phyloP scores from a whole-genome alignment of 1,140 invertebrate species.

The Agraylea sexmaculata region DNA sequence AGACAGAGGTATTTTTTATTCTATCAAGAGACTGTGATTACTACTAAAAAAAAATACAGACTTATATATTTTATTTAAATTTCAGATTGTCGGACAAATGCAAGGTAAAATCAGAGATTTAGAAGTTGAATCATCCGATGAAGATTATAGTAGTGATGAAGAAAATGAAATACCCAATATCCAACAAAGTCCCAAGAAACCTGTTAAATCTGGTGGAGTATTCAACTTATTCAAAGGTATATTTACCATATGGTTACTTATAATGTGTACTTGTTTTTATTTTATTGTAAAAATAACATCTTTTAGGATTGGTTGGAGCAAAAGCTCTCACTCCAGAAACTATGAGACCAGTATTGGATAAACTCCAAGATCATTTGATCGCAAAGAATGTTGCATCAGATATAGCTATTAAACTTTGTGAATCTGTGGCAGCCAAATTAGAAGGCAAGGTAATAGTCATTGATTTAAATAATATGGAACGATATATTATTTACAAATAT shows the following conservation, averaged over 20 bases:
- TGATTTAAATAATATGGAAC: not conserved
- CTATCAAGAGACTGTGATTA: not conserved
- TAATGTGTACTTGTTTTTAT: constrained; percentile 1
- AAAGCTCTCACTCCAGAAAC: constrained; percentile 63
- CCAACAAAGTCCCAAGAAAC: constrained; percentile 35
- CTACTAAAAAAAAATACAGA: not conserved
- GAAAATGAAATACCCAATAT: constrained; percentile 27
- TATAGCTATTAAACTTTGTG: constrained; percentile 88
- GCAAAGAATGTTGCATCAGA: constrained; percentile 96
- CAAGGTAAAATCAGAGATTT: constrained; percentile 59
- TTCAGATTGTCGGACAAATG: constrained; percentile 72
- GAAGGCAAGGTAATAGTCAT: constrained; percentile 68
- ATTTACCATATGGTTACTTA: too few species aligned
- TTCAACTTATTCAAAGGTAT: constrained; percentile 70
- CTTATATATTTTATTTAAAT: constrained; percentile 10
- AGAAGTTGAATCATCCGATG: constrained; percentile 48
- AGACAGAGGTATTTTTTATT: constrained; percentile 46
- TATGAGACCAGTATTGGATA: constrained; percentile 81
- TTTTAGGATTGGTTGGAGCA: constrained; percentile 61
- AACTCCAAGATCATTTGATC: constrained; percentile 94
- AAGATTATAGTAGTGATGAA: constrained; percentile 44
- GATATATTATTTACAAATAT: not conserved
- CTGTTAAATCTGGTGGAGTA: constrained; percentile 46
- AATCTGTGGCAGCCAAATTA: constrained; percentile 84
- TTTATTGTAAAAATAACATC: constrained; percentile 1